phyloP scores from a whole-genome alignment of 2,797 vertebrate species.

The Anguilla megastoma region DNA sequence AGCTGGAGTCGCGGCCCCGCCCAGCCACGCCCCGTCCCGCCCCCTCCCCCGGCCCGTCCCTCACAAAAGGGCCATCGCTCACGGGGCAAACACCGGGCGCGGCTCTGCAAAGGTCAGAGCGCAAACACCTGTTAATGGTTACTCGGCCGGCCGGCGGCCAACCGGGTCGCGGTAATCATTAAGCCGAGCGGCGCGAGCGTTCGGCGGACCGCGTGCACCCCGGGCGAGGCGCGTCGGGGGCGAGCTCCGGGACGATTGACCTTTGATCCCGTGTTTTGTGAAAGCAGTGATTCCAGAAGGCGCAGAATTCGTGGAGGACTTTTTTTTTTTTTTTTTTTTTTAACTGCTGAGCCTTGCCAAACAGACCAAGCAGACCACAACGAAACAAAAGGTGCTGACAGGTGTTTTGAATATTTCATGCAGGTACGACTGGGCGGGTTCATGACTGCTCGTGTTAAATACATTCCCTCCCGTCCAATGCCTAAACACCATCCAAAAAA shows the following conservation, averaged over 20 bases:
- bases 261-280: conserved; percentile 71
- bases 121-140: conserved; percentile 99
- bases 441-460: conserved; percentile 58
- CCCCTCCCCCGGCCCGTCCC: background rate
- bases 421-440: conserved; percentile 55
- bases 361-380: conserved; percentile 33
- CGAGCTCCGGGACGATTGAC: conserved; percentile 66
- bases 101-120: conserved; percentile 92
- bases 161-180: conserved; percentile 97
- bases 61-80: conserved; percentile 78
- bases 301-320: conserved; percentile 26
- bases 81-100: conserved; percentile 78
- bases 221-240: conserved; percentile 65
- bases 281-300: conserved; percentile 52
- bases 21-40: conserved; percentile 53
- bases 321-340: conserved; percentile 27
- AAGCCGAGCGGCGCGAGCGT: conserved; percentile 73
- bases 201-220: conserved; percentile 73
- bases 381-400: conserved; percentile 60
- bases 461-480: conserved; percentile 22
- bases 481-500: conserved; percentile 41
- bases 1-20: conserved; percentile 55
- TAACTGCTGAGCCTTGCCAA: conserved; percentile 19
- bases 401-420: conserved; percentile 53
- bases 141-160: conserved; percentile 92